Evolutionary conservation across 2,888 invertebrate genomes (phyloP).

Genomic region (Eupithecia subfuscata): DNA sequence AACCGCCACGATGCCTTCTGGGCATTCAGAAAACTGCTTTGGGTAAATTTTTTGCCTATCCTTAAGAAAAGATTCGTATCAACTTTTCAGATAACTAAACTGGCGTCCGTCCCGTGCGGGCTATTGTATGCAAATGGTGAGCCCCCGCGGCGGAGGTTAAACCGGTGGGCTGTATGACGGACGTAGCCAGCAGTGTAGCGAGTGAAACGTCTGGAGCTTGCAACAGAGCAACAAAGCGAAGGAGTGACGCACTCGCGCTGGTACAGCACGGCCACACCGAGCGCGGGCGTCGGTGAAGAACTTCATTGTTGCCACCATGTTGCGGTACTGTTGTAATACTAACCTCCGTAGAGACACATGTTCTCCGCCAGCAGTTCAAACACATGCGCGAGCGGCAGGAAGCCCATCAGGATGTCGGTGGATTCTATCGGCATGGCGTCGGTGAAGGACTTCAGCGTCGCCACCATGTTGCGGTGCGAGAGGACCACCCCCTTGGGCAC

Average conservation of each 20-base stretch:
- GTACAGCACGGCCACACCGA: neutral
- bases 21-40: no score
- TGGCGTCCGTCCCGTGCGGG: no score
- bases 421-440: conserved; percentile 89
- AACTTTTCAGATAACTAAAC: no score
- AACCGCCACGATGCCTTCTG: neutral
- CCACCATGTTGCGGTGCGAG: conserved; percentile 91
- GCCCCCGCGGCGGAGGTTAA: no score
- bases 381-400: conserved; percentile 98
- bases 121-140: no score
- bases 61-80: no score
- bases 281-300: neutral
- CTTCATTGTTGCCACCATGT: conserved; percentile 8
- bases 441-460: conserved; percentile 91
- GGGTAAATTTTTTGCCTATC: no score
- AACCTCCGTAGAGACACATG: conserved; percentile 91
- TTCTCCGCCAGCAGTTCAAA: conserved; percentile 97
- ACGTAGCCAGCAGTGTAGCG: no score
- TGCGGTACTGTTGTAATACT: conserved; percentile 69
- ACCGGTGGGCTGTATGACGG: no score
- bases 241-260: neutral
- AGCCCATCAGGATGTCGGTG: conserved; percentile 95
- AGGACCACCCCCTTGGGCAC: conserved; percentile 95
- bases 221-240: no score
- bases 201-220: no score